Percentiles rank a stretch among this genome's conserved stretches.
phyloP scores from a whole-genome alignment of 2,113 vertebrate species.

The Cyanoramphus novaezelandiae region DNA sequence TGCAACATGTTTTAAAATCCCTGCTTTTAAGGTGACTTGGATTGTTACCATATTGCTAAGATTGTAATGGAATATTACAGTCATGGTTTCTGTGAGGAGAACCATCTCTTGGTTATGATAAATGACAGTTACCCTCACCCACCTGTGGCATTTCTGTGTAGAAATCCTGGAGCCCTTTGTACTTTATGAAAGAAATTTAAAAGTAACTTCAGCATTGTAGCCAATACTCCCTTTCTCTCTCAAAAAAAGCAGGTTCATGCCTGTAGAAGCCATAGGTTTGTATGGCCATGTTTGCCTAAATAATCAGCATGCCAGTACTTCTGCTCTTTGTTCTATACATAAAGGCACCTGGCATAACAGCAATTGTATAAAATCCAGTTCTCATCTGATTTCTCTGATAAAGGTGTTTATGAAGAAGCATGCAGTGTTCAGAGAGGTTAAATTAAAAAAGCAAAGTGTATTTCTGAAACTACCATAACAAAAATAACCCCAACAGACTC shows the following conservation, averaged over 20 bases:
- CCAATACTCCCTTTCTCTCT: background rate
- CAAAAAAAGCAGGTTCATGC: background rate
- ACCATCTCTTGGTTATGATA: background rate
- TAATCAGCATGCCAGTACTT: background rate
- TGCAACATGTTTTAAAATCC: background rate
- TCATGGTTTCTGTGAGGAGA: background rate
- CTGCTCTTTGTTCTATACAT: background rate
- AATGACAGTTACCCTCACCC: background rate
- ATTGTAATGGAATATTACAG: background rate
- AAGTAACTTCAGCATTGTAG: background rate
- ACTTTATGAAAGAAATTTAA: background rate
- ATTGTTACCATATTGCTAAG: background rate
- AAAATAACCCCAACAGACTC: background rate
- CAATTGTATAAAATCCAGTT: background rate
- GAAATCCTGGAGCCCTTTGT: background rate
- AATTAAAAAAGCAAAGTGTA: background rate
- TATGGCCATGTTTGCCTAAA: background rate
- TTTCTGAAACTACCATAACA: background rate
- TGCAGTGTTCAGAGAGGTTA: background rate
- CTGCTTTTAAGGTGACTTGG: background rate
- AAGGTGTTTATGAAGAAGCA: background rate
- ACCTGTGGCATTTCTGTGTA: background rate
- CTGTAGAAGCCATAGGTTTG: background rate
- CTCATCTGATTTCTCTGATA: background rate
- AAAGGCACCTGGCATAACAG: background rate